phyloP scores from a whole-genome alignment of 1,140 invertebrate species.

The Hyles euphorbiae region DNA sequence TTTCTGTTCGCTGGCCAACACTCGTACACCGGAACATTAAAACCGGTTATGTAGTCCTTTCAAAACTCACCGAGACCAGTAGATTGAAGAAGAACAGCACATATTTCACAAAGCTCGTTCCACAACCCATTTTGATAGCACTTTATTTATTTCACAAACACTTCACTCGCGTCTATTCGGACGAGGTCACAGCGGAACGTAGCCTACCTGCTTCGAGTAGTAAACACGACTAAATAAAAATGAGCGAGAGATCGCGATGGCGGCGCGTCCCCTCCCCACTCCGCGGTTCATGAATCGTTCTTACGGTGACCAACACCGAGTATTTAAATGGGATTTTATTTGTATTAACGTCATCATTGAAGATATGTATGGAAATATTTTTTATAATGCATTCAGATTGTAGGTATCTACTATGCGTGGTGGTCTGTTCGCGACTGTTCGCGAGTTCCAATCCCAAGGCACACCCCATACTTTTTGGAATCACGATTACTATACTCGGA shows the following conservation, averaged over 20 bases:
- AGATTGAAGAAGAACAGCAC: conserved; percentile 90
- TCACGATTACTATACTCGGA: too few relatives aligned
- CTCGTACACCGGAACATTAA: conserved; percentile 36
- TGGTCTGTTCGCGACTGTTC: too few relatives aligned
- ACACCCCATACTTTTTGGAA: too few relatives aligned
- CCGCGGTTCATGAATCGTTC: conserved; percentile 42
- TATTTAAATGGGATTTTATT: too few relatives aligned
- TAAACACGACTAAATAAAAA: conserved; percentile 59
- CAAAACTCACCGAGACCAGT: conserved; percentile 86
- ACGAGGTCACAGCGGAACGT: conserved; percentile 22
- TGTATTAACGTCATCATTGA: too few relatives aligned
- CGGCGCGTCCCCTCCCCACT: conserved; percentile 40
- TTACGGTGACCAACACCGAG: conserved; percentile 14
- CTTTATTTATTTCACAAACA: conserved; percentile 48
- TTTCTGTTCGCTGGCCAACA: conserved; percentile 51
- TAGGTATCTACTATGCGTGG: too few relatives aligned
- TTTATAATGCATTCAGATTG: too few relatives aligned
- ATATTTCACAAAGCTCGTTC: conserved; percentile 88
- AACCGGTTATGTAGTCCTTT: conserved; percentile 62
- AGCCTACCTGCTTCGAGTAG: conserved; percentile 25
- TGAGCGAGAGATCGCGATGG: conserved; percentile 57
- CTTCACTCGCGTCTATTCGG: conserved; percentile 58
- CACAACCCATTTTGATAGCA: conserved; percentile 78
- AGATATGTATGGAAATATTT: too few relatives aligned
- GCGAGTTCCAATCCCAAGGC: too few relatives aligned